These are phyloP conservation scores for Ectemnius lituratus DNA, from an alignment of 2,888 invertebrate species.

Conservation along the genomic window DNA sequence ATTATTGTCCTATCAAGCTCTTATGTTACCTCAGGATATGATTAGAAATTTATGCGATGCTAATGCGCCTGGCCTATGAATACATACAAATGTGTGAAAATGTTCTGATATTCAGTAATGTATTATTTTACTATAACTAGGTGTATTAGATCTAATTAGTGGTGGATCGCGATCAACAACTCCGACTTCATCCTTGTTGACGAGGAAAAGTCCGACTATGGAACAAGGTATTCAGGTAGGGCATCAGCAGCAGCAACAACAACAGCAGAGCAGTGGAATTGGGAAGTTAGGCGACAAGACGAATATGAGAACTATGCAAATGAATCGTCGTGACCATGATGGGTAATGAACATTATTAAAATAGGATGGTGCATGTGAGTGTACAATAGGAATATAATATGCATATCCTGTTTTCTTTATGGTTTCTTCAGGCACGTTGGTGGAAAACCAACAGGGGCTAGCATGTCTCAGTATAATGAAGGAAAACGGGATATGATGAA, in stretches of 20 bases:
- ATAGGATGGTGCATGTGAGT: not conserved
- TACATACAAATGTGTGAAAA: too few relatives aligned
- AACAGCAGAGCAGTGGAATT: constrained; percentile 68
- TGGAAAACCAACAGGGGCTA: constrained; percentile 64
- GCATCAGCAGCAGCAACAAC: constrained; percentile 76
- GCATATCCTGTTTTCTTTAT: not conserved
- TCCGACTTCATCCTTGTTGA: constrained; percentile 84
- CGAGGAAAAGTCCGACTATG: constrained; percentile 90
- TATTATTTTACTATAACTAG: constrained; percentile 50
- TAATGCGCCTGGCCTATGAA: too few relatives aligned
- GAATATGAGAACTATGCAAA: constrained; percentile 68
- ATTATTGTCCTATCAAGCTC: too few relatives aligned
- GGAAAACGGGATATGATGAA: constrained; percentile 67
- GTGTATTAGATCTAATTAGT: constrained; percentile 85
- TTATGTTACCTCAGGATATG: constrained; percentile 35
- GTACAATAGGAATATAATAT: not conserved
- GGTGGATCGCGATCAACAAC: constrained; percentile 90
- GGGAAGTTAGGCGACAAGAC: constrained; percentile 71
- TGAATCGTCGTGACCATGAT: constrained; percentile 72
- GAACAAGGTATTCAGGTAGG: constrained; percentile 90
- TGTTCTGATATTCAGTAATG: too few relatives aligned
- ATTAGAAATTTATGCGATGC: constrained; percentile 5
- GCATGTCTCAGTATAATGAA: constrained; percentile 73
- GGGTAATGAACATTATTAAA: constrained; percentile 57
- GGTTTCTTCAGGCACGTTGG: constrained; percentile 64